phyloP scores from a whole-genome alignment of 2,797 vertebrate genomes.

The Cacajao melanocephalus region DNA sequence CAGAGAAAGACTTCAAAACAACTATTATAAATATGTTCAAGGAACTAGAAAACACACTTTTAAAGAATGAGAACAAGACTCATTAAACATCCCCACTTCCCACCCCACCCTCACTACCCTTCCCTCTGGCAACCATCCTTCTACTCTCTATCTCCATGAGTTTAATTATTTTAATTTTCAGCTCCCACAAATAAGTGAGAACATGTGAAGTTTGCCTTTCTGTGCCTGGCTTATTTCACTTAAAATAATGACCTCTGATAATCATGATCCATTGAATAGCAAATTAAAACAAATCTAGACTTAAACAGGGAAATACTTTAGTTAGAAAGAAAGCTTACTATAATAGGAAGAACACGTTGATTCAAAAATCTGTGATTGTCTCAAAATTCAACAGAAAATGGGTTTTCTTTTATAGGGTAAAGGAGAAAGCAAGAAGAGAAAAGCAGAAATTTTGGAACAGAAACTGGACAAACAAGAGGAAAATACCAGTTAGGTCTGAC shows the following conservation, averaged over 20 bases:
- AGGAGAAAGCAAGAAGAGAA: background rate
- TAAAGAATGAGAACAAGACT: background rate
- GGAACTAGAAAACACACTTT: background rate
- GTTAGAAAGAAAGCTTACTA: background rate
- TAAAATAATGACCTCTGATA: background rate
- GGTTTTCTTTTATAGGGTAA: background rate
- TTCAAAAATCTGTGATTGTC: conserved; percentile 5
- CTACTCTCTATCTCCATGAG: too few relatives aligned
- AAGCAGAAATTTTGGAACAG: background rate
- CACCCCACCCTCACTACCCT: too few relatives aligned
- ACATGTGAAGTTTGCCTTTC: too few relatives aligned
- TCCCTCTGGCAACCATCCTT: too few relatives aligned
- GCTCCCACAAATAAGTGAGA: too few relatives aligned
- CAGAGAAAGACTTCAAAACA: background rate
- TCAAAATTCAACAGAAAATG: conserved; percentile 7
- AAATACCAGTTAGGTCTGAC: background rate
- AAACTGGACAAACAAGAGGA: background rate
- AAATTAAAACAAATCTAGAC: background rate
- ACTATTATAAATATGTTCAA: background rate
- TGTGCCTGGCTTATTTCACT: too few relatives aligned
- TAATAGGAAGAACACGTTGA: background rate
- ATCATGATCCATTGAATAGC: background rate
- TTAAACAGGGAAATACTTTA: background rate
- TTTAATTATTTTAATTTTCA: too few relatives aligned
- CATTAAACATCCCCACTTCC: too few relatives aligned